Conservation (phyloP, 2,888 invertebrate species). For the Sminthurides aquaticus region DNA sequence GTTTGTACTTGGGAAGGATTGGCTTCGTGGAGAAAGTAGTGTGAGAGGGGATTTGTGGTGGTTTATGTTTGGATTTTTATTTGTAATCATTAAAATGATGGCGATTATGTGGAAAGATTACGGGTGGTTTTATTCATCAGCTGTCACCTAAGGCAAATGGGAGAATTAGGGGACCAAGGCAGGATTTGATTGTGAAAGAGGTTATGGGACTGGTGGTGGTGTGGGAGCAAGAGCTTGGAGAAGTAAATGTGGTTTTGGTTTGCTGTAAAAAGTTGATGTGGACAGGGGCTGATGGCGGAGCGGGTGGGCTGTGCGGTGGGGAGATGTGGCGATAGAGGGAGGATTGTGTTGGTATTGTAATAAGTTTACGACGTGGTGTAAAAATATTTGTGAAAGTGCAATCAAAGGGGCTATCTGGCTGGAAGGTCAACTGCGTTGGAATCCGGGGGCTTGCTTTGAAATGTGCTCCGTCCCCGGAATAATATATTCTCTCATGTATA, state of each 20-base stretch:
- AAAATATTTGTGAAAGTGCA: conserved; percentile 7
- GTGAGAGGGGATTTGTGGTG: neutral
- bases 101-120: conserved; percentile 4
- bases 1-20: neutral
- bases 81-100: conserved; percentile 4
- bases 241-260: neutral
- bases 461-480: no score
- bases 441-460: no score
- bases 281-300: neutral
- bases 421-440: neutral
- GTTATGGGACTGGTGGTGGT: neutral
- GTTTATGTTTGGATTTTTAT: conserved; percentile 1
- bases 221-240: neutral
- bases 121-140: conserved; percentile 7
- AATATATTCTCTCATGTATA: no score
- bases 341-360: neutral
- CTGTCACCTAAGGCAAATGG: neutral
- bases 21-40: neutral
- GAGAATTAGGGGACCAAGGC: no score
- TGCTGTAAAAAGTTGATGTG: neutral
- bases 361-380: conserved; percentile 6
- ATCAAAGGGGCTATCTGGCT: neutral
- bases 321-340: neutral
- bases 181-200: neutral
- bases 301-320: neutral